Evolutionary conservation across 2,797 vertebrate genomes (phyloP), one percentile per base, ranked within the genome.

Genomic region (Otolemur crassicaudatus): DNA sequence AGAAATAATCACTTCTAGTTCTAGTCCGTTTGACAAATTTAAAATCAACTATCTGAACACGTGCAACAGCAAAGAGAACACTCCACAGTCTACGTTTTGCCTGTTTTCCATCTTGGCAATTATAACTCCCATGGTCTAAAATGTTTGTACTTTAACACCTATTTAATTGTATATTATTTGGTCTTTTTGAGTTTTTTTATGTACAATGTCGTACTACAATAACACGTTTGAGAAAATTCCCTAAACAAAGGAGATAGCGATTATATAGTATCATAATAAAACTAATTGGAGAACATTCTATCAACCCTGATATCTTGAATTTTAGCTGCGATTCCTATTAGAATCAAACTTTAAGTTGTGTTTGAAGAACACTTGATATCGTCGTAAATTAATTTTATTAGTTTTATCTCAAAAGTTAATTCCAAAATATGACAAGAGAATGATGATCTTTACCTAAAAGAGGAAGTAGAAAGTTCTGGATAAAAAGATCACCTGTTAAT

Each of bases 111-210:
- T 19, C 14, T 17, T 76, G 58, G 22, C 25, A 80, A 6, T 46
- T 29, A 53, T 75, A 81, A 72, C 5, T 72, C 17, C 61, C 13
- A n/a, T 27, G 25, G 61, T 43, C 79, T 27, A 80, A 82, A 22
- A 10, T 63, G 13, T 53, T 79, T 65, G 7, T 10, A 63, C 72
- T 80, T 61, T 80, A 87, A 91, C 80, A 22, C 2, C 13, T 61
- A 61, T 31, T 84, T 87, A 81, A 76, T 73, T 76, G 3, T 20
- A 90, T 65, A 16, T 46, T 92, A 56, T 76, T 90, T 80, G n/a
- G 9, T n/a, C 27, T 60, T 56, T 12, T 80, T 91, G 29, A 94
- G 9, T n/a, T 89, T 92, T 96, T 96, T 92, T 72, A 73, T 49
- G 22, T 73, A 31, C 20, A 77, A 31, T 53, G 53, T 34, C 19